Percentiles rank a stretch among this genome's conserved stretches.
Conservation (phyloP, 2,888 invertebrate genomes). For the Dryadula phaetusa region DNA sequence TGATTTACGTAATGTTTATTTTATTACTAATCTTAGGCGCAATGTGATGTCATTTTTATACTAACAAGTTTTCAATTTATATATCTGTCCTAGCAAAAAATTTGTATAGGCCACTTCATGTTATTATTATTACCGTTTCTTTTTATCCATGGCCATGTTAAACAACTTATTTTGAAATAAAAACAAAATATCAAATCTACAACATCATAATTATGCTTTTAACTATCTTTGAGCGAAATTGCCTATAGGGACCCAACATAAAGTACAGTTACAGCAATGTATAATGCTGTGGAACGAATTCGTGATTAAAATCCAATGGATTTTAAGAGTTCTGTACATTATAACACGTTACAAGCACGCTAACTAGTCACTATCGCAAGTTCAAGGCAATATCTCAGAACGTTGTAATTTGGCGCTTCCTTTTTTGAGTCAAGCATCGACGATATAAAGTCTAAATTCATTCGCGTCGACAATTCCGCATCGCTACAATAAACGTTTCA, state of each 20-base stretch:
- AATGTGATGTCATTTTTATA: slow-evolving; percentile 46
- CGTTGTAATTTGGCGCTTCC: slow-evolving; percentile 7
- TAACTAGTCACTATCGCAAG: slow-evolving; percentile 56
- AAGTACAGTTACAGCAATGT: slow-evolving; percentile 43
- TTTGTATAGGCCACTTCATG: slow-evolving; percentile 20
- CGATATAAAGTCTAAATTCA: slow-evolving; percentile 57
- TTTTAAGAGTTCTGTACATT: slow-evolving; percentile 38
- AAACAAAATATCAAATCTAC: not conserved
- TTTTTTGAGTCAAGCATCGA: slow-evolving; percentile 44
- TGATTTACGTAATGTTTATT: slow-evolving; percentile 64
- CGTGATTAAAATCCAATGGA: slow-evolving; percentile 38
- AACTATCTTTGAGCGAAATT: not conserved
- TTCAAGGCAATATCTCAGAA: slow-evolving; percentile 60
- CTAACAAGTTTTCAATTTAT: slow-evolving; percentile 20
- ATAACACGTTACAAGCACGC: slow-evolving; percentile 39
- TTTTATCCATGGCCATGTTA: slow-evolving; percentile 26
- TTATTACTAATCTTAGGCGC: slow-evolving; percentile 72
- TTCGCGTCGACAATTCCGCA: slow-evolving; percentile 49
- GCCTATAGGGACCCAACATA: not conserved
- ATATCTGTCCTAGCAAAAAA: slow-evolving; percentile 8
- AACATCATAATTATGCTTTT: not conserved
- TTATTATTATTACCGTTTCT: slow-evolving; percentile 25
- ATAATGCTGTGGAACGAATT: slow-evolving; percentile 44
- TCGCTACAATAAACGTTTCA: slow-evolving; percentile 68
- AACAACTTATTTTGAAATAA: slow-evolving; percentile 6